These are phyloP conservation scores for Ectropis crepuscularia DNA, from an alignment of 2,888 invertebrate species.

Conservation along the genomic window DNA sequence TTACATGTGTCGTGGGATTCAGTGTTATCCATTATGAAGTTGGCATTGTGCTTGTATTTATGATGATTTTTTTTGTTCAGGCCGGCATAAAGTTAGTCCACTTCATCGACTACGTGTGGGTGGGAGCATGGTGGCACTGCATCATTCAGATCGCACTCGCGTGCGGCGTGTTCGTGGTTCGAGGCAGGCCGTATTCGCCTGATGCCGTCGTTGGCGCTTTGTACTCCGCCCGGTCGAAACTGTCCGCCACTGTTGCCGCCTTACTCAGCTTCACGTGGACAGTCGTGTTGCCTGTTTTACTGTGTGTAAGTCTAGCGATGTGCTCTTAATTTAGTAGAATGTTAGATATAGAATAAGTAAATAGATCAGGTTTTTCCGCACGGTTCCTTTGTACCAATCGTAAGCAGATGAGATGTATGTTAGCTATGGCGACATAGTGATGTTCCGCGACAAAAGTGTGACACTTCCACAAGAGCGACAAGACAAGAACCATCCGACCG, in stretches of 20 bases:
- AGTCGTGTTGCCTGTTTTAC: constrained; percentile 91
- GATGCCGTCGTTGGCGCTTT: constrained; percentile 86
- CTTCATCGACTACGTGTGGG: constrained; percentile 93
- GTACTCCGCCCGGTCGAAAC: constrained; percentile 63
- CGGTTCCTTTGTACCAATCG: too few species aligned
- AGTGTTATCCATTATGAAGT: not conserved
- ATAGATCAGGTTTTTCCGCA: too few species aligned
- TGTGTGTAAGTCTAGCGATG: constrained; percentile 86
- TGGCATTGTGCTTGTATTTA: not conserved
- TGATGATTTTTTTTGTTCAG: constrained; percentile 53
- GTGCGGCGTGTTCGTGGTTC: constrained; percentile 93
- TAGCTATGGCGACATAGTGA: too few species aligned
- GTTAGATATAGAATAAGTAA: too few species aligned
- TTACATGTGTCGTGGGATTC: too few species aligned
- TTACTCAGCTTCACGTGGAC: constrained; percentile 95
- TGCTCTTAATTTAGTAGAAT: too few species aligned
- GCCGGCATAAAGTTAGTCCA: constrained; percentile 93
- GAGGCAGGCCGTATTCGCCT: constrained; percentile 94
- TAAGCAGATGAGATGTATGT: too few species aligned
- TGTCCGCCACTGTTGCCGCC: constrained; percentile 84
- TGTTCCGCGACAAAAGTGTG: too few species aligned
- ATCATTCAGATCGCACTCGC: constrained; percentile 90
- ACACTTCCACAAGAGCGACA: too few species aligned
- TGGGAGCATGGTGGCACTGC: constrained; percentile 95
- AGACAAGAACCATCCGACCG: too few species aligned